Percentiles rank a stretch among this genome's conserved stretches.
phyloP scores from a whole-genome alignment of 1,140 invertebrate species.

The Acromyrmex heyeri region DNA sequence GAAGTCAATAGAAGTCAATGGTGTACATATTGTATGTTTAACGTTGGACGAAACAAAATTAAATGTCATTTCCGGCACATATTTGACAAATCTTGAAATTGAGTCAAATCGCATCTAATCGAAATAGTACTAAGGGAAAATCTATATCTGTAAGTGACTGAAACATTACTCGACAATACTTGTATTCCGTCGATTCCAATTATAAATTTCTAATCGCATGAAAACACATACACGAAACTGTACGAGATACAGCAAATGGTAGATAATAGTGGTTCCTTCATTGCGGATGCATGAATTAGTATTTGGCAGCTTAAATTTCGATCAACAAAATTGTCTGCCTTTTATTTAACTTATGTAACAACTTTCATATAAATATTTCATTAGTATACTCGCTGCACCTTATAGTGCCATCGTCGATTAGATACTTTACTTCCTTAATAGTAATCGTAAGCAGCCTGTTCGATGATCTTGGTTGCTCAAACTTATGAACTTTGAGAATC shows the following conservation, averaged over 20 bases:
- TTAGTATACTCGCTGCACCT: slow-evolving; percentile 99
- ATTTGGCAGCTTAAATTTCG: slow-evolving; percentile 81
- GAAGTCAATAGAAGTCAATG: background rate
- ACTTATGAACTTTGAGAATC: slow-evolving; percentile 98
- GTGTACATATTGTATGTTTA: background rate
- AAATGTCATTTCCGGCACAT: slow-evolving; percentile 57
- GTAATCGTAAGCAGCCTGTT: slow-evolving; percentile 94
- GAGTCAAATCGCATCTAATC: slow-evolving; percentile 65
- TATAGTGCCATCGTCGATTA: slow-evolving; percentile 97
- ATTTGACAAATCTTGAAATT: slow-evolving; percentile 52
- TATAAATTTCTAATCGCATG: background rate
- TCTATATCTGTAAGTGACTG: background rate
- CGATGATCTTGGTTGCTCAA: slow-evolving; percentile 93
- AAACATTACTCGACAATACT: slow-evolving; percentile 11
- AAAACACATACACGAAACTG: background rate
- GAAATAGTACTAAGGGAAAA: background rate
- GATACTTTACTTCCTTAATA: slow-evolving; percentile 89
- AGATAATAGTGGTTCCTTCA: slow-evolving; percentile 55
- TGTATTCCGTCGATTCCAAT: background rate
- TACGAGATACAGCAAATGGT: slow-evolving; percentile 54
- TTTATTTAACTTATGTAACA: slow-evolving; percentile 82
- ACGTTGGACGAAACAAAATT: slow-evolving; percentile 33
- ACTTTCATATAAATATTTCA: slow-evolving; percentile 94
- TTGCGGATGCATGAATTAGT: slow-evolving; percentile 76
- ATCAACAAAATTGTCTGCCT: slow-evolving; percentile 17